These are phyloP conservation scores for Prochilodus magdalenae DNA, from an alignment of 2,113 vertebrate genomes.

Conservation along the genomic window DNA sequence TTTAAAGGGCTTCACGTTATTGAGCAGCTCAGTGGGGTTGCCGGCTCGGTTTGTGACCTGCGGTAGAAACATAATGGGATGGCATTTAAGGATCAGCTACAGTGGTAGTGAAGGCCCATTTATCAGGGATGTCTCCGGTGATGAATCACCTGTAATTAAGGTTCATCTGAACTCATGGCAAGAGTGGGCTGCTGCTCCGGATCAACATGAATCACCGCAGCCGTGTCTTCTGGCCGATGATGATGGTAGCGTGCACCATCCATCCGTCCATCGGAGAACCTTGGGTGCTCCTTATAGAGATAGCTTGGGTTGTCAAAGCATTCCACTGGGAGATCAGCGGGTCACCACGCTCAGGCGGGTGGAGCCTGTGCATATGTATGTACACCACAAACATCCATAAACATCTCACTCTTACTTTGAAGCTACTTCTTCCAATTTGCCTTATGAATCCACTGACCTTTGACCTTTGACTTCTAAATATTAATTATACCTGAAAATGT, in stretches of 20 bases:
- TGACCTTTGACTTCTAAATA: too few species aligned
- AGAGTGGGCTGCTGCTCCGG: neutral
- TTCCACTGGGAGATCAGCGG: neutral
- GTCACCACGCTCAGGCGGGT: neutral
- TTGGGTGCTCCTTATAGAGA: neutral
- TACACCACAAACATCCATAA: neutral
- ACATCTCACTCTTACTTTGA: conserved; percentile 3
- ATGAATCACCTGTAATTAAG: conserved; percentile 47
- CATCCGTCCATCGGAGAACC: neutral
- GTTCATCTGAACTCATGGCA: conserved; percentile 28
- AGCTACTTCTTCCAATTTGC: neutral
- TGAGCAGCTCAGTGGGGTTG: neutral
- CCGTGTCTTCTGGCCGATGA: too few species aligned
- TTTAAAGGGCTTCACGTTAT: conserved; percentile 5
- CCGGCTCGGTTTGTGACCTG: conserved; percentile 39
- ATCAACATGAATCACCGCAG: neutral
- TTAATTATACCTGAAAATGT: too few species aligned
- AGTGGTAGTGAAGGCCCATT: conserved; percentile 31
- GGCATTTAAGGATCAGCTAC: conserved; percentile 40
- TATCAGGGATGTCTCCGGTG: neutral
- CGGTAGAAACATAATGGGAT: conserved; percentile 36
- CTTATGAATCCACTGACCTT: neutral
- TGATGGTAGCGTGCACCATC: neutral
- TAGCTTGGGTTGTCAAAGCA: neutral
- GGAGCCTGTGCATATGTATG: neutral